A percentile compares a stretch with the other conserved stretches of the same genome.
Conservation (phyloP, 2,113 vertebrate species). For the Pangasianodon hypophthalmus region DNA sequence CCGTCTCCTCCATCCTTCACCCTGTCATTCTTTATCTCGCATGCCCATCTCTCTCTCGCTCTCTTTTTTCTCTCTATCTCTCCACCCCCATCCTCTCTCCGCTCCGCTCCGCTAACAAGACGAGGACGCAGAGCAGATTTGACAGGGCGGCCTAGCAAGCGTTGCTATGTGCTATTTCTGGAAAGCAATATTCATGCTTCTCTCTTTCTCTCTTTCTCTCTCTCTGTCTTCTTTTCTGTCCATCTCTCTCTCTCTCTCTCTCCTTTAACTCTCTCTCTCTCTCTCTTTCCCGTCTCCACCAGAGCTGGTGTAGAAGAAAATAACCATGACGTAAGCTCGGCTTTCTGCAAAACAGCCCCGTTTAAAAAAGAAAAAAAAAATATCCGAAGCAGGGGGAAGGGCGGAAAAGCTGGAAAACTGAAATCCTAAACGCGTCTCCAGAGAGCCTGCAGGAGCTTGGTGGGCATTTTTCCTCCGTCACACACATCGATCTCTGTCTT, state of each 20-base stretch:
- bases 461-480: slow-evolving; percentile 8
- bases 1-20: slow-evolving; percentile 2
- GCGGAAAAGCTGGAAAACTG: neutral
- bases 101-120: slow-evolving; percentile 49
- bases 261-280: slow-evolving; percentile 18
- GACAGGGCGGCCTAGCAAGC: slow-evolving; percentile 56
- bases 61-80: neutral
- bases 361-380: slow-evolving; percentile 27
- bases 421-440: slow-evolving; percentile 56
- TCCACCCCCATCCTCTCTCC: neutral
- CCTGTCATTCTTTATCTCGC: neutral
- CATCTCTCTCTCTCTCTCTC: slow-evolving; percentile 30
- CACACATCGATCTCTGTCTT: neutral
- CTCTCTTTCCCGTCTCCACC: slow-evolving; percentile 32
- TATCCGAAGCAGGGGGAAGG: neutral
- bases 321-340: slow-evolving; percentile 53
- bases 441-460: slow-evolving; percentile 26
- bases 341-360: slow-evolving; percentile 54
- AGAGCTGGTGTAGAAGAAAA: slow-evolving; percentile 53
- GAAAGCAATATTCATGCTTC: slow-evolving; percentile 58
- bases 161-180: slow-evolving; percentile 60
- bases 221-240: slow-evolving; percentile 23
- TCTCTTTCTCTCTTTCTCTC: slow-evolving; percentile 28
- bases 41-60: neutral
- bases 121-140: slow-evolving; percentile 54